These are phyloP conservation scores for Yponomeuta malinellus DNA, from an alignment of 2,888 invertebrate genomes.

Conservation along the genomic window DNA sequence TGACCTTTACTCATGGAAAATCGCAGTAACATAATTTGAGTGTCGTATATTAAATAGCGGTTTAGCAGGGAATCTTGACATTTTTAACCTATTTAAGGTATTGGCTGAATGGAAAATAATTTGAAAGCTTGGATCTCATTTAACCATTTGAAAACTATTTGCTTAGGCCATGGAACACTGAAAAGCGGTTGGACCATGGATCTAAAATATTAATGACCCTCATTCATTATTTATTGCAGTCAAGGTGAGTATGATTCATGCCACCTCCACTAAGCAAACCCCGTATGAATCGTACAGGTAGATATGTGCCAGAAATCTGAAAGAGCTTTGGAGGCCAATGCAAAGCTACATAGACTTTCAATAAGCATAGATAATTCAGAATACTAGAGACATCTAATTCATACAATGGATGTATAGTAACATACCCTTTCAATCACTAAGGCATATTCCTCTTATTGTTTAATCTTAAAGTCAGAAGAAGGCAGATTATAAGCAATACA, in stretches of 20 bases:
- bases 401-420: no score
- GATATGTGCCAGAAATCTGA: background rate
- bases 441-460: no score
- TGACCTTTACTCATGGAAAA: slow-evolving; percentile 4
- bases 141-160: no score
- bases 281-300: background rate
- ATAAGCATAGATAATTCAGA: background rate
- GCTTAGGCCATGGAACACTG: no score
- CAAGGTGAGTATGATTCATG: background rate
- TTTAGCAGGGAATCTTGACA: no score
- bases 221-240: background rate
- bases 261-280: background rate
- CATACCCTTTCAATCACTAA: no score
- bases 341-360: background rate
- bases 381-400: no score
- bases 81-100: background rate
- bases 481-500: no score
- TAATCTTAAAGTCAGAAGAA: no score
- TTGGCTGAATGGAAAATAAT: background rate
- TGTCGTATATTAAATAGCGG: background rate
- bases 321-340: background rate
- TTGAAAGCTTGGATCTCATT: background rate
- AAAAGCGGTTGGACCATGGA: background rate
- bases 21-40: background rate
- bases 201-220: background rate